These are phyloP conservation scores for Carassius carassius DNA, from an alignment of 2,113 vertebrate genomes.

Conservation along the genomic window DNA sequence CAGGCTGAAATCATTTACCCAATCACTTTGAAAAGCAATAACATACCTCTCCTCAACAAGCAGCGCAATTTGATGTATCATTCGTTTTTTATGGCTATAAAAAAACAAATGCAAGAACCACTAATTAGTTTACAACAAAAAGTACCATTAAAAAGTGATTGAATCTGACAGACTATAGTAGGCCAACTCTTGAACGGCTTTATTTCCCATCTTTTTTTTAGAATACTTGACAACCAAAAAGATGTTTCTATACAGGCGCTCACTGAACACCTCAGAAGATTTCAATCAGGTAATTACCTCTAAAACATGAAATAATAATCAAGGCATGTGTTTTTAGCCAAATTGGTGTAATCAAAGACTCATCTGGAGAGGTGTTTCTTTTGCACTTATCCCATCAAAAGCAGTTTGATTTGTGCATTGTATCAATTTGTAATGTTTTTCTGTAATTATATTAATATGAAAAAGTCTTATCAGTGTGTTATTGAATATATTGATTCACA, in stretches of 20 bases:
- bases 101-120: not conserved
- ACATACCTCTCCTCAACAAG: not conserved
- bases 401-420: not conserved
- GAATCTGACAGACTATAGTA: not conserved
- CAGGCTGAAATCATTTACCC: not conserved
- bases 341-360: slow-evolving; percentile 21
- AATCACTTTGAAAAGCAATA: not conserved
- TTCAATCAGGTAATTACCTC: slow-evolving; percentile 27
- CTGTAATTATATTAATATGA: slow-evolving; percentile 10
- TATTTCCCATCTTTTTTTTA: not conserved
- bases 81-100: not conserved
- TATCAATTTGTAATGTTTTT: not conserved
- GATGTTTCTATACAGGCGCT: not conserved
- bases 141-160: not conserved
- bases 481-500: not conserved
- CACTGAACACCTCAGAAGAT: slow-evolving; percentile 11
- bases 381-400: not conserved
- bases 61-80: not conserved
- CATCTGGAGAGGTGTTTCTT: slow-evolving; percentile 7
- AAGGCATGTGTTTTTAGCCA: not conserved
- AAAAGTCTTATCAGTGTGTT: not conserved
- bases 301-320: slow-evolving; percentile 21
- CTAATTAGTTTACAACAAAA: not conserved
- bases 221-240: not conserved
- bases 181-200: not conserved